phyloP scores from a whole-genome alignment of 1,140 invertebrate species.

The Musca domestica region DNA sequence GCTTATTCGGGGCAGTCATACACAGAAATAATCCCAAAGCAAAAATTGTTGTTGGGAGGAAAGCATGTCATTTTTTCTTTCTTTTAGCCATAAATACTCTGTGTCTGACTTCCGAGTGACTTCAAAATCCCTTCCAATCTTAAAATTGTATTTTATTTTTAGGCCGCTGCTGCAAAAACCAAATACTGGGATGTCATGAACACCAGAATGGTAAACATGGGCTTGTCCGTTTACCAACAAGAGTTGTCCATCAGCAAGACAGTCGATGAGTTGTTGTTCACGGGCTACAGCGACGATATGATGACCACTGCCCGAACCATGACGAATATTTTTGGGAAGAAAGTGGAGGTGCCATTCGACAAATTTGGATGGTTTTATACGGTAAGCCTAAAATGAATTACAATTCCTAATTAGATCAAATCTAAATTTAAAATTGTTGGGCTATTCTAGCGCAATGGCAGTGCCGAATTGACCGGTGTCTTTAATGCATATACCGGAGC shows the following conservation, averaged over 20 bases:
- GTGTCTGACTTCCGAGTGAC: too few relatives aligned
- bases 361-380: slow-evolving; percentile 80
- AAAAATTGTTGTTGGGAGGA: too few relatives aligned
- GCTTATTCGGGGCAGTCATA: too few relatives aligned
- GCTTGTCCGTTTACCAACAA: slow-evolving; percentile 57
- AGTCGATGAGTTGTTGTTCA: slow-evolving; percentile 72
- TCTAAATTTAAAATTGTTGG: neutral
- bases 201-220: slow-evolving; percentile 61
- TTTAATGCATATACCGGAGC: slow-evolving; percentile 72
- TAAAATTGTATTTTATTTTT: slow-evolving; percentile 39
- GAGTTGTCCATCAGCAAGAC: slow-evolving; percentile 63
- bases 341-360: slow-evolving; percentile 63
- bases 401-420: neutral
- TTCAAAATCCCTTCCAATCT: too few relatives aligned
- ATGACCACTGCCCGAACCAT: slow-evolving; percentile 64
- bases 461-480: slow-evolving; percentile 67
- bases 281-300: slow-evolving; percentile 71
- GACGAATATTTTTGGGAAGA: slow-evolving; percentile 52
- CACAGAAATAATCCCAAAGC: neutral
- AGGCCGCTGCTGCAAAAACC: slow-evolving; percentile 69
- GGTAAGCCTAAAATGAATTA: slow-evolving; percentile 56
- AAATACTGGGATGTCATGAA: slow-evolving; percentile 58
- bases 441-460: slow-evolving; percentile 66
- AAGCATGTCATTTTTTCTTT: neutral
- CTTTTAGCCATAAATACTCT: neutral